Conservation (phyloP, 2,113 vertebrate genomes). For the Lepus europaeus region DNA sequence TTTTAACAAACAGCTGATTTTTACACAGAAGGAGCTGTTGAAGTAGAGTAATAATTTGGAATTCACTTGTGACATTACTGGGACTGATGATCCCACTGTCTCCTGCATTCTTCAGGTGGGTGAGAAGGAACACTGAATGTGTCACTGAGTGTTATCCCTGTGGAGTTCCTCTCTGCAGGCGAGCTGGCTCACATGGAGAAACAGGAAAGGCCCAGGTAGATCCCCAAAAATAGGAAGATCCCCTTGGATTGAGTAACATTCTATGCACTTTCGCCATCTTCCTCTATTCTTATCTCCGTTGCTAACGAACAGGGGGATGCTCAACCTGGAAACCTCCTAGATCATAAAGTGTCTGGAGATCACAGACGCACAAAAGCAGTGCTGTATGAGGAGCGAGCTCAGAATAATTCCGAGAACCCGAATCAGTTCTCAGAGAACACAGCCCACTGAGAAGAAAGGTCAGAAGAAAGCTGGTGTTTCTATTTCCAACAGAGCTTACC, state of each 20-base stretch:
- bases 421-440: background rate
- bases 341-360: background rate
- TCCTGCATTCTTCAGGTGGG: background rate
- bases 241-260: background rate
- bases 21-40: background rate
- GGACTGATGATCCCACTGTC: background rate
- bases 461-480: background rate
- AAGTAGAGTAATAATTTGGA: background rate
- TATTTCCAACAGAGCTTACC: background rate
- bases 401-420: background rate
- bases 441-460: background rate
- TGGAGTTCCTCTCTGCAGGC: background rate
- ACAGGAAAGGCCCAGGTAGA: background rate
- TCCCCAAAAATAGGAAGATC: background rate
- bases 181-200: background rate
- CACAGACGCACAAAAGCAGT: background rate
- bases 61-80: background rate
- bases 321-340: background rate
- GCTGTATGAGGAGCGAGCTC: background rate
- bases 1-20: background rate
- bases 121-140: background rate
- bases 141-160: background rate
- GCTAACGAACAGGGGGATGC: background rate
- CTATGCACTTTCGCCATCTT: background rate
- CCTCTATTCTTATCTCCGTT: conserved; percentile 41